These are phyloP conservation scores for Alviniconcha marisindica DNA, from an alignment of 1,140 invertebrate species.

Conservation along the genomic window DNA sequence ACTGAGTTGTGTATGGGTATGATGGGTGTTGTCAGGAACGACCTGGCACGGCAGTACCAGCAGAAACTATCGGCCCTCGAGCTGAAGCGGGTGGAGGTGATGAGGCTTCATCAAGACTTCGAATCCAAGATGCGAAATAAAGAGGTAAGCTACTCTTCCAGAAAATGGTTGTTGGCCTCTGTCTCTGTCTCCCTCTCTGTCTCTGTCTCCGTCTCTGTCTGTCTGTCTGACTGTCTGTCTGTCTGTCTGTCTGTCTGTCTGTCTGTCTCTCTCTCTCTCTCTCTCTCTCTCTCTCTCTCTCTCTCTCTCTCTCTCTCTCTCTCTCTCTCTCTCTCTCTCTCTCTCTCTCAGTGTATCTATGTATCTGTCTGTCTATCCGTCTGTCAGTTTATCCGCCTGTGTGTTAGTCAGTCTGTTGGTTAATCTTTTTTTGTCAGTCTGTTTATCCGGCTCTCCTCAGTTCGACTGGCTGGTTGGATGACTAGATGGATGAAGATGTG, in stretches of 20 bases:
- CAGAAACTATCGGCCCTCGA: slow-evolving; percentile 70
- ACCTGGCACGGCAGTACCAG: slow-evolving; percentile 66
- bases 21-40: slow-evolving; percentile 60
- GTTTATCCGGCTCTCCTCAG: no score
- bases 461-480: no score
- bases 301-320: no score
- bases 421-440: background rate
- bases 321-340: background rate
- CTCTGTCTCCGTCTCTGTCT: no score
- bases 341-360: background rate
- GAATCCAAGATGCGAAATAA: slow-evolving; percentile 72
- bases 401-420: background rate
- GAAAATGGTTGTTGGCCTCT: no score
- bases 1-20: no score
- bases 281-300: no score
- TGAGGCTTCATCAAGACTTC: slow-evolving; percentile 69
- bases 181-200: no score
- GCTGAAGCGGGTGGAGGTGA: slow-evolving; percentile 67
- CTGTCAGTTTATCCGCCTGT: background rate
- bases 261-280: no score
- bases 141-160: slow-evolving; percentile 59
- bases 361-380: background rate
- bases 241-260: no score
- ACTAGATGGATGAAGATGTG: no score
- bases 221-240: no score